phyloP scores from a whole-genome alignment of 2,113 vertebrate genomes.

The Protobothrops flavoviridis region DNA sequence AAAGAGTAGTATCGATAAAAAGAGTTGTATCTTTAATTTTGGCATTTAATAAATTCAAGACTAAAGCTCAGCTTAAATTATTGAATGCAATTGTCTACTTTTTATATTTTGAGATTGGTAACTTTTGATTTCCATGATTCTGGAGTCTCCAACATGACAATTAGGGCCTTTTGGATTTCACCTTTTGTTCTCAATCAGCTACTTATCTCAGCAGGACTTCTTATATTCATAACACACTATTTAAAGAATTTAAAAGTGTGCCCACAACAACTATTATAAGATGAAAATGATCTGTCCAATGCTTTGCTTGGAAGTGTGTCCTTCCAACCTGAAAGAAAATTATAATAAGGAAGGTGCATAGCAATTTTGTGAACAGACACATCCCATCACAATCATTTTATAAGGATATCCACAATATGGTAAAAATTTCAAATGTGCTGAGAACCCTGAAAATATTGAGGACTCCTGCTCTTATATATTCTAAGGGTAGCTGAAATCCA shows the following conservation, averaged over 20 bases:
- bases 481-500: background rate
- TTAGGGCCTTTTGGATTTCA: background rate
- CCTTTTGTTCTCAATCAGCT: background rate
- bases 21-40: background rate
- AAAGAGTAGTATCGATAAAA: background rate
- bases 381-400: background rate
- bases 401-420: background rate
- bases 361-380: background rate
- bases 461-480: background rate
- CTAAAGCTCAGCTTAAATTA: background rate
- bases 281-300: background rate
- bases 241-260: background rate
- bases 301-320: background rate
- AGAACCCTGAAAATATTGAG: background rate
- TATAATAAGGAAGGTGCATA: background rate
- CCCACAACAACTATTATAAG: background rate
- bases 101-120: background rate
- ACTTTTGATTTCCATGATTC: background rate
- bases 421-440: background rate
- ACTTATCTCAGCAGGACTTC: background rate
- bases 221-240: background rate
- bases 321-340: background rate
- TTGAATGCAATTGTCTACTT: background rate
- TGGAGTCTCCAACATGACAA: background rate
- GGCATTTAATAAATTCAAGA: background rate